Evolutionary conservation across 2,113 vertebrate genomes (phyloP).

Genomic region (Pangasianodon hypophthalmus): DNA sequence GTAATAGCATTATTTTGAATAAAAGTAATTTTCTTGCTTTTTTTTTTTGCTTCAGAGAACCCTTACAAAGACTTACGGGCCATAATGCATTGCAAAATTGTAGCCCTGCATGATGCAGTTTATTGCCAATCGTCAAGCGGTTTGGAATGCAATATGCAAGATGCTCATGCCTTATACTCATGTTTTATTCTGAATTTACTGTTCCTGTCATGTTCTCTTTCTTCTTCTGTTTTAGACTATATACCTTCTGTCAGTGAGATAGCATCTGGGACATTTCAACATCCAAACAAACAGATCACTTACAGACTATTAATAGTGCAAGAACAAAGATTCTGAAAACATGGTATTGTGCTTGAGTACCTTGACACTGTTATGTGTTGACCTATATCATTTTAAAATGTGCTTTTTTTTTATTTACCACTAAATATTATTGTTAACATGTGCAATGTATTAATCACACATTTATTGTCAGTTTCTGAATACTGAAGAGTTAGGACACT

Average conservation of each 20-base stretch:
- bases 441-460: conserved; percentile 40
- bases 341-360: conserved; percentile 17
- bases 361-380: neutral
- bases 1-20: neutral
- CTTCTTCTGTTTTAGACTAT: neutral
- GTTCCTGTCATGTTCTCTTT: conserved; percentile 3
- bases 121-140: conserved; percentile 22
- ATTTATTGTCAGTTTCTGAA: conserved; percentile 27
- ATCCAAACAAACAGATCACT: neutral
- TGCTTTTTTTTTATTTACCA: conserved; percentile 6
- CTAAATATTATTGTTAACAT: conserved; percentile 29
- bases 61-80: conserved; percentile 33
- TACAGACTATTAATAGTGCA: neutral
- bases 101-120: conserved; percentile 36
- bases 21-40: neutral
- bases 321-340: conserved; percentile 31
- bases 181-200: neutral
- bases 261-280: neutral
- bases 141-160: conserved; percentile 43
- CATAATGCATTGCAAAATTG: conserved; percentile 32
- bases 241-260: neutral
- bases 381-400: neutral
- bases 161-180: conserved; percentile 40
- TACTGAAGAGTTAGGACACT: neutral
- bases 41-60: conserved; percentile 19